Conservation (phyloP, 2,113 vertebrate species). For the Marmota flaviventris region DNA sequence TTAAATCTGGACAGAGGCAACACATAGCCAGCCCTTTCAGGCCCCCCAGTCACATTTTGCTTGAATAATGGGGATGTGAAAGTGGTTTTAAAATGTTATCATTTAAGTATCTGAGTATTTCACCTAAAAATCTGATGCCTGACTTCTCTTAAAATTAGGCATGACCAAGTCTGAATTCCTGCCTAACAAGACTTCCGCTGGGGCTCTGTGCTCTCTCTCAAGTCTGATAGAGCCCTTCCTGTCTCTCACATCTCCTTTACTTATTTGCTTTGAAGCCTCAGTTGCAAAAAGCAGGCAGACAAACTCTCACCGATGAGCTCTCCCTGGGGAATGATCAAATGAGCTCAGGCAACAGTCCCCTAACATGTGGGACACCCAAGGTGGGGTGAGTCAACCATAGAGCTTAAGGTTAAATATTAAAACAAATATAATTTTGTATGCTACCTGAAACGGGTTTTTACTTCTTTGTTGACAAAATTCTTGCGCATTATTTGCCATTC, state of each 20-base stretch:
- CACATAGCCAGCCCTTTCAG: neutral
- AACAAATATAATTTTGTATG: neutral
- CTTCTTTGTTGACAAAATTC: conserved; percentile 41
- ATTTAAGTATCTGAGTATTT: conserved; percentile 47
- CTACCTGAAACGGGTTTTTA: conserved; percentile 17
- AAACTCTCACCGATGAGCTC: neutral
- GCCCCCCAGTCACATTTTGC: neutral
- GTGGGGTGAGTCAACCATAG: neutral
- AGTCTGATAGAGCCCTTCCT: neutral
- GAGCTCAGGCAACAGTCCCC: neutral
- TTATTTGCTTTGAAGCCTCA: neutral
- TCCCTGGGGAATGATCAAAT: neutral
- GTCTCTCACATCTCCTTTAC: neutral
- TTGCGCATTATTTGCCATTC: neutral
- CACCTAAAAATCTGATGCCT: neutral
- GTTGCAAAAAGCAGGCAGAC: no score
- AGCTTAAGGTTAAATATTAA: neutral
- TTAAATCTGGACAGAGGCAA: neutral
- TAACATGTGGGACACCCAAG: neutral
- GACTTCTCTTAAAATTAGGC: conserved; percentile 23
- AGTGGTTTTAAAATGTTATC: neutral
- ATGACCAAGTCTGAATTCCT: neutral
- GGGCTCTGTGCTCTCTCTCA: neutral
- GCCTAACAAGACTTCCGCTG: neutral
- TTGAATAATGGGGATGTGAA: neutral